A percentile compares a stretch with the other conserved stretches of the same genome.
Evolutionary conservation across 2,113 vertebrate species (phyloP).

Genomic region (Ginglymostoma cirratum): DNA sequence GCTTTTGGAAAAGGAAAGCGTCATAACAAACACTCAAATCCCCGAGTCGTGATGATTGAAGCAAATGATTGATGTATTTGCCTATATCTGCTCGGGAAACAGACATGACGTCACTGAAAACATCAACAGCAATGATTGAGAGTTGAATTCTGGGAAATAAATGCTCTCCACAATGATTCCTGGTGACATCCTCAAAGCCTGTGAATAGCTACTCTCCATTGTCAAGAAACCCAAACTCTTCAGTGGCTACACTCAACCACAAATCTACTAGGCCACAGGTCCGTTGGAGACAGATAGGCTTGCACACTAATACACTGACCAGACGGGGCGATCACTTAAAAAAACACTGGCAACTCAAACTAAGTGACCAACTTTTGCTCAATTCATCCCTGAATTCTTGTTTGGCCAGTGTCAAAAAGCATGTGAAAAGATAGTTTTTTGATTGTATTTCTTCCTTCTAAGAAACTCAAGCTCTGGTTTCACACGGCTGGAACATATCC

Average conservation of each 20-base stretch:
- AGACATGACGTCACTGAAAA: background rate
- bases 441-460: background rate
- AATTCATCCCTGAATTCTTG: background rate
- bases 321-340: background rate
- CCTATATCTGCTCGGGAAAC: background rate
- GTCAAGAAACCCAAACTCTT: slow-evolving; percentile 18
- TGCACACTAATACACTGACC: background rate
- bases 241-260: background rate
- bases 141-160: background rate
- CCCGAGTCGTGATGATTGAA: background rate
- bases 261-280: background rate
- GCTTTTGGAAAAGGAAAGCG: background rate
- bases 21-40: background rate
- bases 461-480: background rate
- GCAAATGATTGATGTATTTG: background rate
- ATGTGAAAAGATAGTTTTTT: background rate
- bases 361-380: background rate
- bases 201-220: background rate
- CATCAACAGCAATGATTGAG: too few relatives aligned
- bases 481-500: background rate
- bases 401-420: background rate
- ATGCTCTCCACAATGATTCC: background rate
- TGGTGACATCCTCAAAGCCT: background rate
- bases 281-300: background rate
- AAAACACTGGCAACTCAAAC: background rate